Base-by-base conservation (phyloP, 1,140 invertebrate species). In the Drosophila littoralis region DNA sequence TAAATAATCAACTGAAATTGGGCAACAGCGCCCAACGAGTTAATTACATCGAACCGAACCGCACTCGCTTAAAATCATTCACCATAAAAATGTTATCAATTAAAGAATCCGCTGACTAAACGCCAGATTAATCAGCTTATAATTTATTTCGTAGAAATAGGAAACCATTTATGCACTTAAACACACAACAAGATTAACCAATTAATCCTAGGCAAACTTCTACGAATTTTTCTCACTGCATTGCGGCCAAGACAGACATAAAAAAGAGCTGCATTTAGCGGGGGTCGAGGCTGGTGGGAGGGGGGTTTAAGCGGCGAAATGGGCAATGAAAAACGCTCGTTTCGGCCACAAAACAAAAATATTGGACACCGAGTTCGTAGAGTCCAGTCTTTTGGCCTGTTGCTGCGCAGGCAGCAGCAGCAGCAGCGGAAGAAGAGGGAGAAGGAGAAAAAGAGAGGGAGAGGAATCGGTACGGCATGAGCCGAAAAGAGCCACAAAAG, bases 141-240 rank as follows among this genome's bases (percentile, higher is more conserved):
- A 83, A 83, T 84, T 84, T 77, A 63, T 63, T 85, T 78, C 81
- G 45, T 40, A 64, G 78, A 85, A 85, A 71, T 78, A 46, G 51
- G 48, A 59, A 48, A 65, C 33, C 55, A 51, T 66, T 79, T 67
- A 60, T 50, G 48, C 73, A 75, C 40, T 74, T 74, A 46, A 77
- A 63, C 42, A 69, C 57, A 74, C 70, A 77, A 79, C 59, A 70
- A 69, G 79, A 84, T 82, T 72, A 88, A 88, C 76, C 79, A 86
- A 86, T 86, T 86, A 88, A 83, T 86, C 77, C 77, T 88, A 86
- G 84, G 67, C 71, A 70, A 67, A 88, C 60, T 86, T 89, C 83
- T 88, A 80, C 76, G 83, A 86, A 88, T 83, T 88, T 88, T 77
- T 77, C 73, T 81, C 69, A 88, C 81, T 88, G 83, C 83, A 86